Evolutionary conservation across 2,888 invertebrate genomes (phyloP).

Genomic region (Drosophila recens): DNA sequence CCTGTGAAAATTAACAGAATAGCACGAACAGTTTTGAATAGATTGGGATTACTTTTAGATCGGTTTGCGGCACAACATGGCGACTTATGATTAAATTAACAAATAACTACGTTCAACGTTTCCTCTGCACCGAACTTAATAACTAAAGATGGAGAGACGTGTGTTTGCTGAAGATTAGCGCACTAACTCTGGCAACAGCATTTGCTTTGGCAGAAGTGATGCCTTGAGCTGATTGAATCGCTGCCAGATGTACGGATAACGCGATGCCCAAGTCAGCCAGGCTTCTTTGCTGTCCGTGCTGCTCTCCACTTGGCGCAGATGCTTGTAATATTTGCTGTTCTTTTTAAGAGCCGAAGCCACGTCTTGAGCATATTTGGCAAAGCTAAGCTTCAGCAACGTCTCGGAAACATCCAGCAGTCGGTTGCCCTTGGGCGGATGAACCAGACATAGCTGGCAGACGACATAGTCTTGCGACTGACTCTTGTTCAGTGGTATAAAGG

Average conservation of each 20-base stretch:
- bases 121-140: constrained; percentile 25
- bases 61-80: constrained; percentile 5
- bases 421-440: constrained; percentile 82
- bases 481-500: constrained; percentile 85
- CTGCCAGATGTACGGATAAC: constrained; percentile 77
- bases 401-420: constrained; percentile 82
- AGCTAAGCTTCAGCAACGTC: constrained; percentile 83
- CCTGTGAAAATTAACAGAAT: constrained; percentile 38
- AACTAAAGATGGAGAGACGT: constrained; percentile 7
- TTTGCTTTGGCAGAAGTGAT: constrained; percentile 78
- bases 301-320: constrained; percentile 77
- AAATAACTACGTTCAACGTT: constrained; percentile 41
- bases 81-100: constrained; percentile 55
- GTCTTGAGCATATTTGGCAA: constrained; percentile 79
- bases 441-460: constrained; percentile 85
- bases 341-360: constrained; percentile 65
- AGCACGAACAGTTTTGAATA: constrained; percentile 50
- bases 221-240: constrained; percentile 71
- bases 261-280: constrained; percentile 69
- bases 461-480: constrained; percentile 83
- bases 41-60: constrained; percentile 34
- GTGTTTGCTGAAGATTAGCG: constrained; percentile 55
- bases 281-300: constrained; percentile 70
- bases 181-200: constrained; percentile 83
- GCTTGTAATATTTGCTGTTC: constrained; percentile 81